Base-by-base conservation (phyloP, 2,113 vertebrate genomes). In the Crypturellus undulatus region DNA sequence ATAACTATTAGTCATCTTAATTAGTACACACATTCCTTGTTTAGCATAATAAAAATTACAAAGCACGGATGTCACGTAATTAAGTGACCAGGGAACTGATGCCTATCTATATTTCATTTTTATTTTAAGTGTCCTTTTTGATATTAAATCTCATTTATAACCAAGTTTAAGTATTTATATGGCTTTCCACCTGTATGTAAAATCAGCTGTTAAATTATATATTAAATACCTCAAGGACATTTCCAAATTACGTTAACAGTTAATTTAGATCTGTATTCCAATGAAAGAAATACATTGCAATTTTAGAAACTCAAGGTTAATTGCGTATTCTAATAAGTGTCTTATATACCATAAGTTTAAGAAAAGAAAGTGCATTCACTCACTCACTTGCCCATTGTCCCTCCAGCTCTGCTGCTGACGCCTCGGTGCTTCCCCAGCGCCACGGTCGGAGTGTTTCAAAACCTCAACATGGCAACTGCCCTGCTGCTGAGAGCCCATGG, bases 231-330 rank as follows among this genome's bases (percentile, higher is more conserved):
- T 95, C 89, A 96, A 97, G 94, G 95, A 94, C 84, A 68, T 77
- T 90, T 92, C 89, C 87, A 85, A 95, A 97, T 77, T 80, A 83
- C 36, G 45, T n/a, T 86, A 78, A 90, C 47, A 92, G 69, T 89
- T 95, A 81, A 89, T 89, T 95, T 58, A 60, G 81, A 96, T 93
- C 45, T 51, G 54, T 32, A 83, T 75, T 85, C 84, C n/a, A 65
- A 92, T 63, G 69, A 92, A 95, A 73, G 92, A 93, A 92, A 95
- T 93, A 90, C 42, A 94, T 91, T 86, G 84, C 49, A 43, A 80
- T 97, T 96, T 93, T 84, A 96, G 95, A 87, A 97, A 97, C 78
- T 91, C 79, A 95, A 94, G 93, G 94, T 96, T 97, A 97, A 96
- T 89, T 95, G 94, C 67, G 38, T 77, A 95, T 90, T 94, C 87